These are phyloP conservation scores for Meteorus sp. DNA, from an alignment of 1,140 invertebrate genomes.

Conservation along the genomic window DNA sequence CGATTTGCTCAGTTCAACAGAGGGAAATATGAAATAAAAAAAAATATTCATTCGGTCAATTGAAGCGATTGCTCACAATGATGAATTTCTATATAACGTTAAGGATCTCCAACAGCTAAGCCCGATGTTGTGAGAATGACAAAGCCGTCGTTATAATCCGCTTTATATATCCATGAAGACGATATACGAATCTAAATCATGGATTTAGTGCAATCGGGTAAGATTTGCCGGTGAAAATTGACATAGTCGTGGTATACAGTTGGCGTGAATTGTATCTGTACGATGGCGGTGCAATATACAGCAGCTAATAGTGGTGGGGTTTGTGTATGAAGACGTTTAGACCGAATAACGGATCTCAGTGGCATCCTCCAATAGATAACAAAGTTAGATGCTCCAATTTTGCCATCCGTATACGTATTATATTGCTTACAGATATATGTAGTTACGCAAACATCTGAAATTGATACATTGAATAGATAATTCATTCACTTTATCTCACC, in stretches of 20 bases:
- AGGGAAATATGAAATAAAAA: constrained; percentile 2
- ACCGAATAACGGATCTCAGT: constrained; percentile 15
- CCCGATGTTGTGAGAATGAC: constrained; percentile 54
- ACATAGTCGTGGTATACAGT: constrained; percentile 28
- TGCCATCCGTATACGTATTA: constrained; percentile 20
- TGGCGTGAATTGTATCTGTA: constrained; percentile 28
- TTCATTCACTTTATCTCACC: too few relatives aligned
- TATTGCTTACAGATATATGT: constrained; percentile 20
- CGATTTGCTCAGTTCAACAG: not conserved
- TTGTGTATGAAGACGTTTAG: too few relatives aligned
- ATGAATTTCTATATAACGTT: not conserved
- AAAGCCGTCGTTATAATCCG: constrained; percentile 52
- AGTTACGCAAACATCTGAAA: too few relatives aligned
- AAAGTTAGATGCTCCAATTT: constrained; percentile 21
- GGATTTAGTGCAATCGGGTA: constrained; percentile 56
- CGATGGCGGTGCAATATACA: constrained; percentile 28
- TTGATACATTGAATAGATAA: too few relatives aligned
- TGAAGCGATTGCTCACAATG: not conserved
- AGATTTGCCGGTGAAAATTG: constrained; percentile 32
- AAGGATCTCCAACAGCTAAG: constrained; percentile 23
- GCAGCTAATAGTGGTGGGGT: too few relatives aligned
- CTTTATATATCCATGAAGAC: constrained; percentile 59
- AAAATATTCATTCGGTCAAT: not conserved
- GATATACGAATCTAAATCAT: constrained; percentile 61
- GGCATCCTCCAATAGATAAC: constrained; percentile 12